A percentile compares a stretch with the other conserved stretches of the same genome.
These are phyloP conservation scores for Caenorhabditis panamensis DNA, from an alignment of 2,888 invertebrate genomes.

Conservation along the genomic window DNA sequence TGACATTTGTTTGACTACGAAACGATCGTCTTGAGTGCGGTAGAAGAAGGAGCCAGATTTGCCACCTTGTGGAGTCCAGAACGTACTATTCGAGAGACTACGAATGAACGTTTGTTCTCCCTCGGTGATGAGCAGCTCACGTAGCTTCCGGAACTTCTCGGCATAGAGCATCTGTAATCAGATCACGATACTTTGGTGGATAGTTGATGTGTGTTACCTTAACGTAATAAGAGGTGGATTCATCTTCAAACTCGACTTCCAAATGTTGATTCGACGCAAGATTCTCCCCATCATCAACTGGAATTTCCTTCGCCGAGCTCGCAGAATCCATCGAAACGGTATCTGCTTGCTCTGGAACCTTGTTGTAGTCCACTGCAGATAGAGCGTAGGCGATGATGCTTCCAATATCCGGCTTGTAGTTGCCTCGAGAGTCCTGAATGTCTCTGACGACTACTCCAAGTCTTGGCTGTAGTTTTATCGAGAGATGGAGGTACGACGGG, in stretches of 20 bases:
- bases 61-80: slow-evolving; percentile 94
- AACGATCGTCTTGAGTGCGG: slow-evolving; percentile 86
- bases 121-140: slow-evolving; percentile 85
- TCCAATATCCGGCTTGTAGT: slow-evolving; percentile 77
- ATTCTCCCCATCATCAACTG: slow-evolving; percentile 38
- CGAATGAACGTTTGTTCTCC: slow-evolving; percentile 86
- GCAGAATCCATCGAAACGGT: slow-evolving; percentile 43
- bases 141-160: slow-evolving; percentile 90
- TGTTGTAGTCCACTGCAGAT: slow-evolving; percentile 86
- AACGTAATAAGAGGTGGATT: slow-evolving; percentile 90
- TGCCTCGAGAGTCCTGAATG: slow-evolving; percentile 70
- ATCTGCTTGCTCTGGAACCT: slow-evolving; percentile 37
- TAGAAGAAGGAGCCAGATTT: slow-evolving; percentile 97
- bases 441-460: slow-evolving; percentile 76
- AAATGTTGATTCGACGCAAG: slow-evolving; percentile 77
- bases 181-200: too few relatives aligned
- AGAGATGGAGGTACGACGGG: slow-evolving; percentile 70
- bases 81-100: slow-evolving; percentile 89
- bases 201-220: too few relatives aligned
- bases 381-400: slow-evolving; percentile 89
- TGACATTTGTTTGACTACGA: slow-evolving; percentile 84
- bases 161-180: slow-evolving; percentile 86
- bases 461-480: slow-evolving; percentile 65
- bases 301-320: slow-evolving; percentile 25
- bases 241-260: slow-evolving; percentile 84